Base-by-base conservation (phyloP, 2,888 invertebrate genomes). In the Isotomurus palustris region DNA sequence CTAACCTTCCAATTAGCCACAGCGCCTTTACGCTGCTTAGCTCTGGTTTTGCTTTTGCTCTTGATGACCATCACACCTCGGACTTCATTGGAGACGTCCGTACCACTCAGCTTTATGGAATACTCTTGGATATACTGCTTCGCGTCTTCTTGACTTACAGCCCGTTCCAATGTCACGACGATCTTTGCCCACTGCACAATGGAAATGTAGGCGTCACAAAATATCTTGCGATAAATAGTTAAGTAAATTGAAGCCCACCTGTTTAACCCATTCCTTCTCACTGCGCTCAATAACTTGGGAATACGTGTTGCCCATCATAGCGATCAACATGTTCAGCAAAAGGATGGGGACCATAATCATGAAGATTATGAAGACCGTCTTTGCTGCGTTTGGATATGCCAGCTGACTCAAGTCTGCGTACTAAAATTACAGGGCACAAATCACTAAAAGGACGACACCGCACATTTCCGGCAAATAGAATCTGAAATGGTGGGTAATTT, bases 231-330 rank as follows among this genome's bases (percentile, higher is more conserved):
- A 17, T 2, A 41, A 35, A 35, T 22, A 41, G n/a, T 24, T 44
- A 5, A n/a, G n/a, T n/a, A n/a, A n/a, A n/a, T n/a, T 24, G 17
- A 28, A 19, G 61, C 60, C 57, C 72, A 85, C 89, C 82, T 93
- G 93, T 75, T 94, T 93, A 75, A 95, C 88, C 91, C 93, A 99
- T 75, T 99, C 97, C 77, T 97, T 97, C 76, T 97, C 97, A 32
- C 96, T 96, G 74, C 95, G 93, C 74, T 93, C 91, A 70, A 96
- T 99, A 59, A 99, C 94, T 71, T 91, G 91, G 0, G 94, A 92
- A 75, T 99, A 99, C 0, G 99, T 99, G 77, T 97, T 97, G 32
- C 97, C 97, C 97, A 99, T 99, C 97, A 97, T 99, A 65, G 99
- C 99, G 67, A 99, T 99, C 76, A 99, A 82, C 49, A 49, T 97